These are phyloP conservation scores for Guaruba guarouba DNA, from an alignment of 2,113 vertebrate species.

Conservation along the genomic window DNA sequence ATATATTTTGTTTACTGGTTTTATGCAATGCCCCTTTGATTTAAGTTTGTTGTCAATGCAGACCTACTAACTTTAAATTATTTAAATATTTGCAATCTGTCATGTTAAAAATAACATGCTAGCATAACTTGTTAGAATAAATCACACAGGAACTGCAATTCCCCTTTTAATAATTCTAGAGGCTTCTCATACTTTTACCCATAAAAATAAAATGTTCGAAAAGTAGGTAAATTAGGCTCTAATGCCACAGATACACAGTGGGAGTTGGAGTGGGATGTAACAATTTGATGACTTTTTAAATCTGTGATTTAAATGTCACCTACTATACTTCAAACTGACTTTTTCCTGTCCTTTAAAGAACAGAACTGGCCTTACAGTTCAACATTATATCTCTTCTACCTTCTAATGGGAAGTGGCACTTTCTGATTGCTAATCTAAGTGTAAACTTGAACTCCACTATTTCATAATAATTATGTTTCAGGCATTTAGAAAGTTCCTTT, in stretches of 20 bases:
- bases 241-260: rapidly evolving
- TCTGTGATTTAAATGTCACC: background rate
- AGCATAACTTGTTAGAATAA: background rate
- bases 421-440: background rate
- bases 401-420: background rate
- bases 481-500: background rate
- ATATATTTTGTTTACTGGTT: background rate
- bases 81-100: background rate
- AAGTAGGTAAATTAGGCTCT: background rate
- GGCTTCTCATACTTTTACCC: background rate
- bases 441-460: background rate
- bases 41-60: background rate
- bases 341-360: background rate
- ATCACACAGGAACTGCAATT: background rate
- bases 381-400: background rate
- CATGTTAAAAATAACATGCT: background rate
- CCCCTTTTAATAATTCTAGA: background rate
- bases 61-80: background rate
- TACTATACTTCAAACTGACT: background rate
- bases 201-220: background rate
- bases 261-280: background rate
- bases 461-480: background rate
- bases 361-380: background rate
- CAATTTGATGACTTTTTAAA: conserved; percentile 8
- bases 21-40: background rate